A percentile compares a stretch with the other conserved stretches of the same genome.
phyloP scores from a whole-genome alignment of 2,797 vertebrate genomes.

The Oceanodroma leucorhoa region DNA sequence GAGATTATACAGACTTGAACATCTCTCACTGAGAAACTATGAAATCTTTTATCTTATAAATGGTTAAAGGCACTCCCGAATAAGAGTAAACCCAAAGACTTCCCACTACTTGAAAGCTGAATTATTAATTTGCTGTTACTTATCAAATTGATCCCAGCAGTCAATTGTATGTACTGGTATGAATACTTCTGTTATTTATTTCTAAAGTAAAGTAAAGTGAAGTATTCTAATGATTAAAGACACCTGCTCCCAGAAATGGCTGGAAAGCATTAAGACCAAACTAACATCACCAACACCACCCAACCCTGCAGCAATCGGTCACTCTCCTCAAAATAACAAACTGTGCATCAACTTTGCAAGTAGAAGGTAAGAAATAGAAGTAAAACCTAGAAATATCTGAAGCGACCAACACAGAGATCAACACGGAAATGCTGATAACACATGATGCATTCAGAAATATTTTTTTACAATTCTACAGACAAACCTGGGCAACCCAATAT shows the following conservation, averaged over 20 bases:
- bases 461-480: background rate
- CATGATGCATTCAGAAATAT: background rate
- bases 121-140: background rate
- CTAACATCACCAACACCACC: background rate
- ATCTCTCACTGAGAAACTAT: background rate
- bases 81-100: background rate
- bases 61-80: background rate
- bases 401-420: background rate
- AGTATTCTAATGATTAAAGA: background rate
- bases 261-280: background rate
- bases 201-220: background rate
- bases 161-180: background rate
- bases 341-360: background rate
- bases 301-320: background rate
- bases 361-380: background rate
- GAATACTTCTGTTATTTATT: background rate
- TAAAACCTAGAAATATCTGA: background rate
- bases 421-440: background rate
- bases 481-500: background rate
- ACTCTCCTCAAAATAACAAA: background rate
- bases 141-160: background rate
- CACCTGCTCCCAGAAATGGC: background rate
- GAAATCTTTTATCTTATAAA: background rate
- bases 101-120: background rate
- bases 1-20: background rate